phyloP scores from a whole-genome alignment of 1,140 invertebrate species.

The Nasonia longicornis region DNA sequence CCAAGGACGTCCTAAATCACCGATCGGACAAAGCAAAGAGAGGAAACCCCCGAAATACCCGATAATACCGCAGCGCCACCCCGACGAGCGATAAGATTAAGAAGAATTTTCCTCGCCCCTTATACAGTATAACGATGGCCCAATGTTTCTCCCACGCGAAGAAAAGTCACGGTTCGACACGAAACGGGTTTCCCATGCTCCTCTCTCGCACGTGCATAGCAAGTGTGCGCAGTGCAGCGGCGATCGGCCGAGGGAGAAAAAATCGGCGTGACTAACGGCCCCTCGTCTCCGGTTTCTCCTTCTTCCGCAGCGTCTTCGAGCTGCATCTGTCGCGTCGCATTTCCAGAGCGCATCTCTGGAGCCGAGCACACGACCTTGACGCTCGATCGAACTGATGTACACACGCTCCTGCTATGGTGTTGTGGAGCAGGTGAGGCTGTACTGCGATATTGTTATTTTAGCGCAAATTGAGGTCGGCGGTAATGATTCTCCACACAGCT shows the following conservation, averaged over 20 bases:
- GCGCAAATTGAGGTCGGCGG: no score
- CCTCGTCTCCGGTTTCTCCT: constrained; percentile 23
- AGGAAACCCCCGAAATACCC: background rate
- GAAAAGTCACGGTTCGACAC: background rate
- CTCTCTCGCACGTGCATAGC: background rate
- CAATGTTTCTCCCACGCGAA: background rate
- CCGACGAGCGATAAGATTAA: background rate
- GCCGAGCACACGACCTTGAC: background rate
- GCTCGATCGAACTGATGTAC: background rate
- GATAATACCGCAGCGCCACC: background rate
- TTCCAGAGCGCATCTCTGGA: background rate
- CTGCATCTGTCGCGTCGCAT: constrained; percentile 40
- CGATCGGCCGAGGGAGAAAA: background rate
- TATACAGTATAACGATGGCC: background rate
- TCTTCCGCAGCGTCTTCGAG: background rate
- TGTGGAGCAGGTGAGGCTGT: background rate
- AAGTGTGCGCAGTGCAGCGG: background rate
- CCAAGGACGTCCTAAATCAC: background rate
- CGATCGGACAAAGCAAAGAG: constrained; percentile 6
- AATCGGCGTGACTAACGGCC: constrained; percentile 37
- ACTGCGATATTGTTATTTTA: background rate
- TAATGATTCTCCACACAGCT: no score
- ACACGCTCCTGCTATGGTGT: no score
- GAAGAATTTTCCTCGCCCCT: background rate
- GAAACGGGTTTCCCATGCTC: constrained; percentile 1